Evolutionary conservation across 1,140 invertebrate genomes (phyloP), one percentile per base, ranked within the genome.

Genomic region (Drosophila micromelanica): DNA sequence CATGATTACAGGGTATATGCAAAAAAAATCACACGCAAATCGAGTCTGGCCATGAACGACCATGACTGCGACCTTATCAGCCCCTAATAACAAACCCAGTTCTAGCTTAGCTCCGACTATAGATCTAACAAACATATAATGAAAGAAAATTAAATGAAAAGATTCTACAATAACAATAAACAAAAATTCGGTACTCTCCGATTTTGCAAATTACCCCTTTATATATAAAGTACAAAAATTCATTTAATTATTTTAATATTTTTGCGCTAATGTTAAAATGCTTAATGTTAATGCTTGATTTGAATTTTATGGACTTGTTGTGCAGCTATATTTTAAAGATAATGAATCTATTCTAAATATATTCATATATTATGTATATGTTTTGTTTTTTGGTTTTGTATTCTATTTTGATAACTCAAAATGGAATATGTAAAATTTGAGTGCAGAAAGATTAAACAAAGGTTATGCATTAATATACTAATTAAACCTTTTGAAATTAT

Each of bases 31-130:
- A 48, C 60, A 70, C 59, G 55, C 55, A 62, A 63, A 73, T 52
- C 48, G 38, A 57, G 59, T n/a, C 13, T 71, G 46, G 38, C 51
- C 49, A 54, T 81, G 72, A 86, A 76, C 82, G 82, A 57, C 67
- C 82, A 49, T 81, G 78, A 86, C 78, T 63, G 73, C 59, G 61
- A 40, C 52, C 60, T 78, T 78, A 78, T 78, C 76, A 67, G 49
- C 9, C 35, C 5, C n/a, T n/a, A 40, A 5, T 38, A 12, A 9
- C 35, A 40, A 9, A 13, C 8, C 27, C 63, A 63, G 45, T 7
- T n/a, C 3, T 9, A 51, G 27, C n/a, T 17, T 64, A n/a, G 27
- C 9, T 32, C 12, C 13, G 20, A n/a, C 45, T 48, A 48, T 20
- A 38, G 13, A 51, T 40, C 52, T 46, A 48, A 30, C 2, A 59